A percentile compares a stretch with the other conserved stretches of the same genome.
These are phyloP conservation scores for Discoglossus pictus DNA, from an alignment of 2,797 vertebrate species.

Conservation along the genomic window DNA sequence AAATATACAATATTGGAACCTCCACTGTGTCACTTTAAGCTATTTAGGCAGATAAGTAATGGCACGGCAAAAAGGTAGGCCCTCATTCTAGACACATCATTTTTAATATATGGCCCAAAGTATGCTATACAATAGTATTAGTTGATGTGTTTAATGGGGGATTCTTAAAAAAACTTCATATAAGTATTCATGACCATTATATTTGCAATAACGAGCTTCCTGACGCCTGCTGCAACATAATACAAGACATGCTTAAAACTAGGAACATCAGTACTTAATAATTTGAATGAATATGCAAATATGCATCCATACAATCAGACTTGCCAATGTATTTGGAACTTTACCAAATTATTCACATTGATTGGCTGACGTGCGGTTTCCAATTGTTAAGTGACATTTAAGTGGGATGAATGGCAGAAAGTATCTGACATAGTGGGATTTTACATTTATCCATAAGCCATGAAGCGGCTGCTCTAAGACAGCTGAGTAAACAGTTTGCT, in stretches of 20 bases:
- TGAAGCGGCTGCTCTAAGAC: slow-evolving; percentile 73
- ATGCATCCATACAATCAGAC: not conserved
- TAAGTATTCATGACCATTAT: no score
- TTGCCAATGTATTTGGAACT: slow-evolving; percentile 27
- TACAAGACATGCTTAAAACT: not conserved
- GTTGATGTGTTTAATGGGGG: no score
- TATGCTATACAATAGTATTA: no score
- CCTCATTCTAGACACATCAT: no score
- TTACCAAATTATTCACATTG: slow-evolving; percentile 22
- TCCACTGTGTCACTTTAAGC: no score
- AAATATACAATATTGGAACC: no score
- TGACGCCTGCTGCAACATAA: no score
- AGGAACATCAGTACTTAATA: not conserved
- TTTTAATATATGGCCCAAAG: no score
- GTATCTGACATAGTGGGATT: slow-evolving; percentile 69
- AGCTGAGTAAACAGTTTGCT: slow-evolving; percentile 82
- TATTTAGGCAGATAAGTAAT: no score
- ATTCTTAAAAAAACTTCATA: no score
- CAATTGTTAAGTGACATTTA: slow-evolving; percentile 62
- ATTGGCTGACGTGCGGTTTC: slow-evolving; percentile 35
- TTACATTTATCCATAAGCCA: slow-evolving; percentile 70
- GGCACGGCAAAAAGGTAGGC: no score
- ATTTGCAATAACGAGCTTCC: no score
- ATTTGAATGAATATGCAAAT: slow-evolving; percentile 8
- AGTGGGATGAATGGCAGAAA: slow-evolving; percentile 66